Conservation (phyloP, 1,140 invertebrate species). For the Dinothrombium tinctorium region DNA sequence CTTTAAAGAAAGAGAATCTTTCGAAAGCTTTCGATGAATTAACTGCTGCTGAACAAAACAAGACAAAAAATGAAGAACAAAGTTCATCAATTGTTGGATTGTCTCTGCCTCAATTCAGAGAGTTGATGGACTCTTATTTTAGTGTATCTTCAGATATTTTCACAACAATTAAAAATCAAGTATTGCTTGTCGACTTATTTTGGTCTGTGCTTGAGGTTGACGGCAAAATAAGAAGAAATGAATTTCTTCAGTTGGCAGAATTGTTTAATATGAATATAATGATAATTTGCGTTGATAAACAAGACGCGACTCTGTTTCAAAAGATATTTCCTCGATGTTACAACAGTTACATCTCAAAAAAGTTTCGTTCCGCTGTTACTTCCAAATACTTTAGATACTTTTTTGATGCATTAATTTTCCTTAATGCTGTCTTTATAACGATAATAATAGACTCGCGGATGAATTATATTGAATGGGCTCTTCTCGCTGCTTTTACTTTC, state of each 20-base stretch:
- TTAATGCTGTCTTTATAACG: conserved; percentile 28
- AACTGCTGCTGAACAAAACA: no score
- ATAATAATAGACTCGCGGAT: conserved; percentile 20
- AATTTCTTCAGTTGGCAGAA: conserved; percentile 26
- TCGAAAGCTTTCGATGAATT: conserved; percentile 23
- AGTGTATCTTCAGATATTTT: not conserved
- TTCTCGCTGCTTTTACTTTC: conserved; percentile 24
- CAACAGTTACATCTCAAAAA: conserved; percentile 19
- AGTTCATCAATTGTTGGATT: not conserved
- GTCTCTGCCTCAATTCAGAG: conserved; percentile 8
- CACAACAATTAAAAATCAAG: not conserved
- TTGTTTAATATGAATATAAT: conserved; percentile 24
- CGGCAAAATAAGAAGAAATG: conserved; percentile 20
- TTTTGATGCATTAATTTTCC: conserved; percentile 27
- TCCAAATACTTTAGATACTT: conserved; percentile 25
- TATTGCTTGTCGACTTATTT: conserved; percentile 21
- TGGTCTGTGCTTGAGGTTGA: conserved; percentile 24
- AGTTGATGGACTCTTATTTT: conserved; percentile 19
- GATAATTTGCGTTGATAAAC: no score
- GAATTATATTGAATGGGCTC: conserved; percentile 24
- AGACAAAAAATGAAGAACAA: conserved; percentile 20
- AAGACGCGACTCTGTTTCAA: no score
- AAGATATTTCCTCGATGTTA: conserved; percentile 18
- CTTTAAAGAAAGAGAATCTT: conserved; percentile 22
- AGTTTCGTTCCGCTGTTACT: conserved; percentile 20